These are phyloP conservation scores for Podiceps cristatus DNA, from an alignment of 2,113 vertebrate genomes.

Conservation along the genomic window DNA sequence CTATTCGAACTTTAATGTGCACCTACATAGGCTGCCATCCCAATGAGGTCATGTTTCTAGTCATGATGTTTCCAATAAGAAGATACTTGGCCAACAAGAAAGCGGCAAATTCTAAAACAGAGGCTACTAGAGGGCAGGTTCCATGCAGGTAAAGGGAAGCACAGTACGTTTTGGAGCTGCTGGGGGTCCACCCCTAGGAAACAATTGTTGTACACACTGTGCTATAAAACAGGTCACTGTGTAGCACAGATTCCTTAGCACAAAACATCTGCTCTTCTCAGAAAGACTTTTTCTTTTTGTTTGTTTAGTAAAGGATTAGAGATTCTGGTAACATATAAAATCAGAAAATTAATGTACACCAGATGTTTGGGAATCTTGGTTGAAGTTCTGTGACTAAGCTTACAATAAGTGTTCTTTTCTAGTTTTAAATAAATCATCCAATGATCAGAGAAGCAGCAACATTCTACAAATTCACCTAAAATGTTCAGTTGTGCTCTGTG, in stretches of 20 bases:
- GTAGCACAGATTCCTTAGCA: not conserved
- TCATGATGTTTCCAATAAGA: not conserved
- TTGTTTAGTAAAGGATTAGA: not conserved
- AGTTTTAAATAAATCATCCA: not conserved
- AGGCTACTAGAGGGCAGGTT: not conserved
- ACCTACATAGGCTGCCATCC: not conserved
- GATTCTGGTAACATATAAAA: rapidly evolving
- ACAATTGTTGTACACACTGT: rapidly evolving
- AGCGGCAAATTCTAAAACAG: not conserved
- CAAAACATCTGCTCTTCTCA: not conserved
- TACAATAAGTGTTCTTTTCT: not conserved
- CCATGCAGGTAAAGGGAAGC: not conserved
- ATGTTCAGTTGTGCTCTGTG: not conserved
- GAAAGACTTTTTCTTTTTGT: not conserved
- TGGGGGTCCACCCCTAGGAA: not conserved
- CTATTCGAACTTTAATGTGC: not conserved
- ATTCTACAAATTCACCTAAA: not conserved
- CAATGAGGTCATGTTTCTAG: not conserved
- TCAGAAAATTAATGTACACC: not conserved
- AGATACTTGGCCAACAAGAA: not conserved
- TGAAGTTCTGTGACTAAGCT: not conserved
- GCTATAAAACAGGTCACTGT: not conserved
- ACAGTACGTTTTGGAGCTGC: rapidly evolving
- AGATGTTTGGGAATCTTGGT: not conserved
- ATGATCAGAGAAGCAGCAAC: not conserved